phyloP scores from a whole-genome alignment of 2,888 invertebrate genomes.

The Dastarcus helophoroides region DNA sequence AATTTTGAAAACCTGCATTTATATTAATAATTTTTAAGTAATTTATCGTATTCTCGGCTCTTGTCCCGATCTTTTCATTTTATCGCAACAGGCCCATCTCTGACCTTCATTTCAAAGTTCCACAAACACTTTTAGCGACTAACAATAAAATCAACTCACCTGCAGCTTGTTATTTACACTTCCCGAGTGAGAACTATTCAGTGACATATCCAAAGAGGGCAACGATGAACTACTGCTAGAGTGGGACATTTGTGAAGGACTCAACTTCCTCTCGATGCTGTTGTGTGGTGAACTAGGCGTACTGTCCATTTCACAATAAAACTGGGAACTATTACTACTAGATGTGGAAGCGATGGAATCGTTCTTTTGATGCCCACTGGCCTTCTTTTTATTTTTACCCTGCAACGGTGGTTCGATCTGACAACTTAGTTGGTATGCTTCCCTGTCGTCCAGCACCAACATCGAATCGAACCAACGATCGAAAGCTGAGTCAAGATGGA shows the following conservation, averaged over 20 bases:
- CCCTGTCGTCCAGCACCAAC: conserved; percentile 81
- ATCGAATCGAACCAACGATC: conserved; percentile 94
- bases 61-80: too few species aligned
- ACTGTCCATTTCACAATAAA: conserved; percentile 72
- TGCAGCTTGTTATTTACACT: conserved; percentile 33
- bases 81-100: too few species aligned
- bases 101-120: too few species aligned
- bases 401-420: conserved; percentile 68
- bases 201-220: conserved; percentile 67
- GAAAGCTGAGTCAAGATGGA: conserved; percentile 76
- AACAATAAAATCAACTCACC: too few species aligned
- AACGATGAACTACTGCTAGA: conserved; percentile 66
- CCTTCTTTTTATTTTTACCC: conserved; percentile 33
- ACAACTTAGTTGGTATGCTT: conserved; percentile 82
- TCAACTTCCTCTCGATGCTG: conserved; percentile 65
- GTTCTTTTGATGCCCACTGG: conserved; percentile 71
- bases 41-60: too few species aligned
- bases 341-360: conserved; percentile 84
- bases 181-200: conserved; percentile 45
- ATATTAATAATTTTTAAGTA: too few species aligned
- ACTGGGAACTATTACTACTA: conserved; percentile 79
- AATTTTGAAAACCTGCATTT: too few species aligned
- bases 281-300: conserved; percentile 63
- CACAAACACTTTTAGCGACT: conserved; percentile 16
- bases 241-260: conserved; percentile 67